A percentile compares a stretch with the other conserved stretches of the same genome.
phyloP scores from a whole-genome alignment of 2,888 invertebrate species.

The Plebejus argus region DNA sequence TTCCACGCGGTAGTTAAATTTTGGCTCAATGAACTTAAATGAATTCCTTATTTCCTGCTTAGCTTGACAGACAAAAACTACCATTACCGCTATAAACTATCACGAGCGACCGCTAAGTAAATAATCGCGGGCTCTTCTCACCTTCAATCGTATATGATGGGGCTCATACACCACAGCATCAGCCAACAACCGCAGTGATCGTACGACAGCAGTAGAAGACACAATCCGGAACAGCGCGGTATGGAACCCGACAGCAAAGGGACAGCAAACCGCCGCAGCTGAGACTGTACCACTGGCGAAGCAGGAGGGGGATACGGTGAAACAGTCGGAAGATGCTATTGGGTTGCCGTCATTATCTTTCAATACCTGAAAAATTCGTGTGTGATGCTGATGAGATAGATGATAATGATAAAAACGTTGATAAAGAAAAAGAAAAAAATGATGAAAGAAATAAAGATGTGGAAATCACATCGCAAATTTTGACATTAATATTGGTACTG shows the following conservation, averaged over 20 bases:
- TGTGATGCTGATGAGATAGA: background rate
- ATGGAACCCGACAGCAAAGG: conserved; percentile 51
- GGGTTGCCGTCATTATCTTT: conserved; percentile 24
- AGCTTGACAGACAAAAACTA: too few species aligned
- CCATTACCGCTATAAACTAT: too few species aligned
- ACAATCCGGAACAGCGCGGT: conserved; percentile 51
- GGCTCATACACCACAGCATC: conserved; percentile 56
- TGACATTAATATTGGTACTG: too few species aligned
- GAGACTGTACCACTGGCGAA: conserved; percentile 50
- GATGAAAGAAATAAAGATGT: too few species aligned
- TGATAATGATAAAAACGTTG: too few species aligned
- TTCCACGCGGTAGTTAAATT: too few species aligned
- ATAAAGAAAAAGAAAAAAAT: too few species aligned
- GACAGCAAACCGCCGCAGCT: conserved; percentile 53
- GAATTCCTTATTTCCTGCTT: too few species aligned
- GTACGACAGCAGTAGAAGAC: conserved; percentile 53
- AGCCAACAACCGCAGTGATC: conserved; percentile 57
- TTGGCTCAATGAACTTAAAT: too few species aligned
- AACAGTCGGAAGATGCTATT: conserved; percentile 50
- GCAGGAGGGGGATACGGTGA: conserved; percentile 55
- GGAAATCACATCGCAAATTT: too few species aligned
- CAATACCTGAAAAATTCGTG: background rate
- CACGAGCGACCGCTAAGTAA: too few species aligned
- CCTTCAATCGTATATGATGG: conserved; percentile 56
- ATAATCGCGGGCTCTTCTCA: conserved; percentile 33